Evolutionary conservation across 2,888 invertebrate species (phyloP), one percentile per base, ranked within the genome.

Genomic region (Rhyacophila evoluta): DNA sequence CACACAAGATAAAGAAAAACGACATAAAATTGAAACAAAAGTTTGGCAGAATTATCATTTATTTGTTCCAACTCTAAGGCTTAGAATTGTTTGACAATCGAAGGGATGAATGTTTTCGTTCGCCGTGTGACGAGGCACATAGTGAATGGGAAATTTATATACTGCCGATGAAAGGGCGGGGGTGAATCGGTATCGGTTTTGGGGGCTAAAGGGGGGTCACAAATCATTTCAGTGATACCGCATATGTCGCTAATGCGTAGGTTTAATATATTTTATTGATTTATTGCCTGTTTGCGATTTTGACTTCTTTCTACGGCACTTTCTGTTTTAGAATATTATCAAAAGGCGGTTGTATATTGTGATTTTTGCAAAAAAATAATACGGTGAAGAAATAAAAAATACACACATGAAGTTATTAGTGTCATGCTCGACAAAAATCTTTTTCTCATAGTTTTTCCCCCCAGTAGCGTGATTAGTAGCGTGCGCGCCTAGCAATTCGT

Each of bases 91-190:
- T 55, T 55, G 55, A 55, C 55, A 55, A 55, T 55, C 55, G 25
- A 25, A 25, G 55, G 55, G 55, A 10, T 55, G 19, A 55, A 55
- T 55, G 55, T 19, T 55, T 55, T 55, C 8, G 55, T 33, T 72
- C 25, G 36, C 55, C 19, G 28, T 41, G 38, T 74, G 41, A 28
- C 74, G 55, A 29, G 29, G 70, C 72, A 71, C 55, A 37, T 73
- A 73, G 72, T 37, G 68, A 77, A 77, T 73, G 68, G 72, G 73
- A 77, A 73, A 68, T 77, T 77, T 77, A 68, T 72, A 77, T 68
- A 73, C 72, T 67, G 76, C 25, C 41, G 8, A 19, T 55, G 55
- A 8, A 55, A 55, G 55, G 55, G 55, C 55, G 55, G 28, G 69
- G 69, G 55, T 70, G 77, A 29, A 33, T 55, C 19, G 67, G 73